These are phyloP conservation scores for Sciurus carolinensis DNA, from an alignment of 2,797 vertebrate genomes.

Conservation along the genomic window DNA sequence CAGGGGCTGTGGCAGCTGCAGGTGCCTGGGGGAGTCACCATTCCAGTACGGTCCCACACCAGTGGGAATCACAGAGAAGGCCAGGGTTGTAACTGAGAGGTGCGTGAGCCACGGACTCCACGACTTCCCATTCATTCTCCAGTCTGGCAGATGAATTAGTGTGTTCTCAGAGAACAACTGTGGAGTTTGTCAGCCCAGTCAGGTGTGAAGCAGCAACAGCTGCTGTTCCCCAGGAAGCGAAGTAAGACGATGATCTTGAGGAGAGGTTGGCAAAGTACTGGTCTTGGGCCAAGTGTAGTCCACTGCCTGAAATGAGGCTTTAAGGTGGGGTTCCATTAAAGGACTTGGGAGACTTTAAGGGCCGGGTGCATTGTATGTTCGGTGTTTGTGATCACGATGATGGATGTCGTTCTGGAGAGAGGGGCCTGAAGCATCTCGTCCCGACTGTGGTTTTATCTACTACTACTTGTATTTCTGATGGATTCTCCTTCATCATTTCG, in stretches of 20 bases:
- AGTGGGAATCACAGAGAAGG: background rate
- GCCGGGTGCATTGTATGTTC: background rate
- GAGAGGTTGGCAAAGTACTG: background rate
- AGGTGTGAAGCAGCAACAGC: background rate
- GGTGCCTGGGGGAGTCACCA: background rate
- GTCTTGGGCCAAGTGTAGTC: background rate
- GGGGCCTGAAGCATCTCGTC: background rate
- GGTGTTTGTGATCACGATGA: background rate
- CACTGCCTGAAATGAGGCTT: background rate
- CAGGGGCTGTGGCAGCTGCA: background rate
- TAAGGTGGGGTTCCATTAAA: background rate
- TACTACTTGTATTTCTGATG: background rate
- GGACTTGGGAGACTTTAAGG: background rate
- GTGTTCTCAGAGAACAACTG: background rate
- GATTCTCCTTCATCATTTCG: background rate
- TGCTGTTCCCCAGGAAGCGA: background rate
- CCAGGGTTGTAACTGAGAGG: background rate
- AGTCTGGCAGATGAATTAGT: background rate
- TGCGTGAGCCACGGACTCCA: background rate
- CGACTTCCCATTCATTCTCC: background rate
- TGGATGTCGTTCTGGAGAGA: background rate
- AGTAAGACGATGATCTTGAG: background rate
- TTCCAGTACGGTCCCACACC: background rate
- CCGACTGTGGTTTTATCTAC: background rate
- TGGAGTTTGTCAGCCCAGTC: background rate